These are phyloP conservation scores for Luperina nickerlii DNA, from an alignment of 2,888 invertebrate species.

Conservation along the genomic window DNA sequence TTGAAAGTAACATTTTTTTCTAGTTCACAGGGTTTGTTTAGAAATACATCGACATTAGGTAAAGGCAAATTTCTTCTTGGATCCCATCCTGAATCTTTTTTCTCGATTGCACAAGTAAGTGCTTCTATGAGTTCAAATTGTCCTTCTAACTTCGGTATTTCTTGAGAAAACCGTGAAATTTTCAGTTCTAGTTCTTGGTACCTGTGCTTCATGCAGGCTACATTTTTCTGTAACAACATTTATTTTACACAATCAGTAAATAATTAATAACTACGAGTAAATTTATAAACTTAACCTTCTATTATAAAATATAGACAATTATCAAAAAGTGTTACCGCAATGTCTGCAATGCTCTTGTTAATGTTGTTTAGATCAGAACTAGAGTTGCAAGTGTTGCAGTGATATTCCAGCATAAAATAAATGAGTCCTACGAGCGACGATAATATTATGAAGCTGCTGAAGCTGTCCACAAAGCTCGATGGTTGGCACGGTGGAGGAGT, in stretches of 20 bases:
- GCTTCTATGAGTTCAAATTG: slow-evolving; percentile 82
- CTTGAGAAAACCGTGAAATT: slow-evolving; percentile 76
- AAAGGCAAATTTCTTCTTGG: slow-evolving; percentile 69
- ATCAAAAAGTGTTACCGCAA: slow-evolving; percentile 73
- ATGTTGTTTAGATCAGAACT: slow-evolving; percentile 75
- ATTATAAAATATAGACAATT: background rate
- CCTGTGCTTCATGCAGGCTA: slow-evolving; percentile 75
- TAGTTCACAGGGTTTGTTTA: slow-evolving; percentile 60
- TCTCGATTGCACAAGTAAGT: slow-evolving; percentile 74
- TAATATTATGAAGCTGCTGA: slow-evolving; percentile 77
- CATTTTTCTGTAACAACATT: slow-evolving; percentile 77
- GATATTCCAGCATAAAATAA: slow-evolving; percentile 80
- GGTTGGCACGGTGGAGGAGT: slow-evolving; percentile 39
- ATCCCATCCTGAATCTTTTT: slow-evolving; percentile 71
- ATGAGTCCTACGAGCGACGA: slow-evolving; percentile 75
- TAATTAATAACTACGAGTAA: too few species aligned
- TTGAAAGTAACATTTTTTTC: slow-evolving; percentile 58
- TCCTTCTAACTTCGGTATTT: slow-evolving; percentile 83
- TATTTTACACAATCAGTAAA: background rate
- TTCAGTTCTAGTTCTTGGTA: slow-evolving; percentile 79
- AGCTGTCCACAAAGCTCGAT: slow-evolving; percentile 67
- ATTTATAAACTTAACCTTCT: background rate
- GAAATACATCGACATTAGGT: slow-evolving; percentile 73
- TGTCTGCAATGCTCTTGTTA: slow-evolving; percentile 77
- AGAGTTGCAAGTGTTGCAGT: slow-evolving; percentile 75